These are phyloP conservation scores for Rhodinocichla rosea DNA, from an alignment of 2,113 vertebrate species.

Conservation along the genomic window DNA sequence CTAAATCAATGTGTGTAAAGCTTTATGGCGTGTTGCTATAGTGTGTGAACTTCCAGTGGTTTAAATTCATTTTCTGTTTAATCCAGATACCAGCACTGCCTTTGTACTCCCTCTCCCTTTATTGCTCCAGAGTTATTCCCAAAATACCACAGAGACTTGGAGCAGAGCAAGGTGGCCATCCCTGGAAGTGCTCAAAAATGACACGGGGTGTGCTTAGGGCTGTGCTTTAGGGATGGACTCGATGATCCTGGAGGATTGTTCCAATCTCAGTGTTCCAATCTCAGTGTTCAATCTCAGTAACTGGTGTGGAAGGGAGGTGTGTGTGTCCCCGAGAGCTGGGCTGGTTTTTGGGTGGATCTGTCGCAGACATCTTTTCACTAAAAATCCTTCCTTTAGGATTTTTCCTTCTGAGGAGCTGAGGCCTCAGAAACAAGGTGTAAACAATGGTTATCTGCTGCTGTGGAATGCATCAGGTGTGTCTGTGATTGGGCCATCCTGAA, in stretches of 20 bases:
- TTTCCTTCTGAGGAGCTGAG: no score
- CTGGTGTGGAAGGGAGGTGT: fast-evolving
- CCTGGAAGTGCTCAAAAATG: neutral
- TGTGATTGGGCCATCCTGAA: no score
- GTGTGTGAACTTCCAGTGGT: neutral
- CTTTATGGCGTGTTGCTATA: neutral
- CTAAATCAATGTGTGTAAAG: neutral
- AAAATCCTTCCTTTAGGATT: no score
- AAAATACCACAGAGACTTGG: neutral
- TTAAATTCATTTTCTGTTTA: neutral
- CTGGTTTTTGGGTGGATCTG: no score
- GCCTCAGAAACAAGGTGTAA: no score
- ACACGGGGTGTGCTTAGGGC: fast-evolving
- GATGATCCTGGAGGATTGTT: no score
- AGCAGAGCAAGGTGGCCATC: neutral
- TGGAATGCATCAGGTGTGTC: no score
- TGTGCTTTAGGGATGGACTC: neutral
- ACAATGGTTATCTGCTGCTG: no score
- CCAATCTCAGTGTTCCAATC: no score
- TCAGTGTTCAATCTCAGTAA: fast-evolving
- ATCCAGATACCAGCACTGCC: neutral
- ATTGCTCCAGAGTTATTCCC: neutral
- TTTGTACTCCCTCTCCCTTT: fast-evolving
- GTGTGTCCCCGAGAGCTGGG: neutral
- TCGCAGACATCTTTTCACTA: no score